These are phyloP conservation scores for Anastrepha obliqua DNA, from an alignment of 1,140 invertebrate species.

Conservation along the genomic window DNA sequence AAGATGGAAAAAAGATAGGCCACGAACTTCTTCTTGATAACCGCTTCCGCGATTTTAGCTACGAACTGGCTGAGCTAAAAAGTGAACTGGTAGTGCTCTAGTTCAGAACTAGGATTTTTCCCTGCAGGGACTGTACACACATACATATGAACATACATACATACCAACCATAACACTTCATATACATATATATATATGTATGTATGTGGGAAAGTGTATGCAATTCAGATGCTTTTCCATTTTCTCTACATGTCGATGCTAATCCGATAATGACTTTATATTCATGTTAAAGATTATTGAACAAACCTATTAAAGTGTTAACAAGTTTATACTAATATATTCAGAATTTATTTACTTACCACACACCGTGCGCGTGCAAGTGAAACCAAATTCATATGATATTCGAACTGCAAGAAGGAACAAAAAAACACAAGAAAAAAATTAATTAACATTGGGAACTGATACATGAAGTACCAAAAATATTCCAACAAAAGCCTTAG, in stretches of 20 bases:
- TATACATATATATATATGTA: neutral
- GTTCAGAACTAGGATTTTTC: no score
- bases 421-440: neutral
- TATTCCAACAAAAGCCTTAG: neutral
- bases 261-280: slow-evolving; percentile 42
- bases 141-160: no score
- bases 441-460: slow-evolving; percentile 28
- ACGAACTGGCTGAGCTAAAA: no score
- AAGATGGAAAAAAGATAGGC: no score
- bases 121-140: no score
- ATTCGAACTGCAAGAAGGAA: neutral
- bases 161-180: neutral
- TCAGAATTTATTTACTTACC: slow-evolving; percentile 25
- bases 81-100: no score
- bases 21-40: no score
- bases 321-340: slow-evolving; percentile 31
- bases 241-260: neutral
- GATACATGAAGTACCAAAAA: slow-evolving; percentile 25
- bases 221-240: neutral
- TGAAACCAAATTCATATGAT: neutral
- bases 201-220: neutral
- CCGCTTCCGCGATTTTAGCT: no score
- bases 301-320: slow-evolving; percentile 25
- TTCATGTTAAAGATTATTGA: slow-evolving; percentile 5
- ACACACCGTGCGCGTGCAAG: slow-evolving; percentile 27